Evolutionary conservation across 2,797 vertebrate species (phyloP).

Genomic region (Leuciscus waleckii): DNA sequence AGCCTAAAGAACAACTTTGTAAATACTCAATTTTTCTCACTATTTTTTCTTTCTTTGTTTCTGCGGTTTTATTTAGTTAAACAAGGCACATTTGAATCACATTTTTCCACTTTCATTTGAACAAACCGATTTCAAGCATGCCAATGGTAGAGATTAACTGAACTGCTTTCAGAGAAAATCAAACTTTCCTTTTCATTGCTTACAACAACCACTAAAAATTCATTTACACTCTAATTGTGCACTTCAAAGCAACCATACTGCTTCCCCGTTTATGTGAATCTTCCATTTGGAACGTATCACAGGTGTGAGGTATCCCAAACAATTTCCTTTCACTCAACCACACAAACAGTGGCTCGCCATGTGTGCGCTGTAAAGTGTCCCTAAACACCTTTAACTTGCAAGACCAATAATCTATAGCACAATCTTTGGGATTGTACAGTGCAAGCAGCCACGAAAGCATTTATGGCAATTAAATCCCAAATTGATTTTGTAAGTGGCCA

Average conservation of each 20-base stretch:
- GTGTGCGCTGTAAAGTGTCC: not conserved
- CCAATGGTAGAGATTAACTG: not conserved
- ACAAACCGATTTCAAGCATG: not conserved
- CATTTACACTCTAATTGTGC: not conserved
- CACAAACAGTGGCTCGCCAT: not conserved
- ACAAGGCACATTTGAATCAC: not conserved
- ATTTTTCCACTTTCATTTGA: not conserved
- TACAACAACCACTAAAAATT: not conserved
- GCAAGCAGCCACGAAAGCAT: slow-evolving; percentile 22
- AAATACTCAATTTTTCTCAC: not conserved
- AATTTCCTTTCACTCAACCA: not conserved
- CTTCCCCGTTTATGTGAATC: not conserved
- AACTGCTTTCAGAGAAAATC: not conserved
- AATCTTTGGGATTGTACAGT: slow-evolving; percentile 19
- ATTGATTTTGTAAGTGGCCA: slow-evolving; percentile 54
- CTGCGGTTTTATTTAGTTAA: not conserved
- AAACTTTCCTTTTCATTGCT: not conserved
- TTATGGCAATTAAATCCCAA: slow-evolving; percentile 49
- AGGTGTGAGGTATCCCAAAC: not conserved
- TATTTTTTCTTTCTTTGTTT: not conserved
- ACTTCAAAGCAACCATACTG: not conserved
- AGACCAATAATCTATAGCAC: slow-evolving; percentile 42
- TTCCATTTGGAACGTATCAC: not conserved
- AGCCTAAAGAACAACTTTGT: not conserved
- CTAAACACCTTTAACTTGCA: slow-evolving; percentile 11